Conservation (phyloP, 1,140 invertebrate species). For the Venturia canescens region DNA sequence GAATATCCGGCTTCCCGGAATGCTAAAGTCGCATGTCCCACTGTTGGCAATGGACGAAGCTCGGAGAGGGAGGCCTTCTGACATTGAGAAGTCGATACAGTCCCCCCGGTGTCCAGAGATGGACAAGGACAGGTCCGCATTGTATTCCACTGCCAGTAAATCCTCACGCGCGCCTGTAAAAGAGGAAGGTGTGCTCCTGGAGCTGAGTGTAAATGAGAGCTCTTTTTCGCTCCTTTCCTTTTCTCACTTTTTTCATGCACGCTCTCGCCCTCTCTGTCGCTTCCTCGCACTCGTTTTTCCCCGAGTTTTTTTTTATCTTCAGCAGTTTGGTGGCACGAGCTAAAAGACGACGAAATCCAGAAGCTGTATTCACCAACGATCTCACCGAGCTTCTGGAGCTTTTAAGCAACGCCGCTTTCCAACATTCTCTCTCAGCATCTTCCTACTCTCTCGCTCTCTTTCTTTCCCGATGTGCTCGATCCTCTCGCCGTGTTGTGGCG, state of each 20-base stretch:
- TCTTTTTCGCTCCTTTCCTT: slow-evolving; percentile 24
- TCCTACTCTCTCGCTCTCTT: too few relatives aligned
- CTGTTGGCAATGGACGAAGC: not conserved
- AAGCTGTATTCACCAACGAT: slow-evolving; percentile 5
- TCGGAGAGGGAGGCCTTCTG: not conserved
- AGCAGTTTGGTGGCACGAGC: slow-evolving; percentile 8
- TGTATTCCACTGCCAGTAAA: slow-evolving; percentile 76
- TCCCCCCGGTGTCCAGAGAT: slow-evolving; percentile 58
- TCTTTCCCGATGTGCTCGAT: not conserved
- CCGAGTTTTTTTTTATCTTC: not conserved
- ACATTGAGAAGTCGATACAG: not conserved
- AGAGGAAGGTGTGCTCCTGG: slow-evolving; percentile 20
- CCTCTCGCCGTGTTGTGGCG: not conserved
- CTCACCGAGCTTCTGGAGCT: not conserved
- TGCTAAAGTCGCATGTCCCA: not conserved
- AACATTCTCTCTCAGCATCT: not conserved
- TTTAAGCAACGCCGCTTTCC: slow-evolving; percentile 15
- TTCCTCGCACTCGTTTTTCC: not conserved
- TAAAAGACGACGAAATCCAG: slow-evolving; percentile 22
- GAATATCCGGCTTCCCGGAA: not conserved
- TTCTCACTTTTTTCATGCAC: slow-evolving; percentile 16
- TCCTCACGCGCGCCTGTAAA: slow-evolving; percentile 59
- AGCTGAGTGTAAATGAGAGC: slow-evolving; percentile 75
- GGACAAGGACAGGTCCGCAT: slow-evolving; percentile 76
- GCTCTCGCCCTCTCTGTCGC: slow-evolving; percentile 14